These are phyloP conservation scores for Catalaphyllia jardinei DNA, from an alignment of 64 coral and sea anemone species.

Conservation along the genomic window DNA sequence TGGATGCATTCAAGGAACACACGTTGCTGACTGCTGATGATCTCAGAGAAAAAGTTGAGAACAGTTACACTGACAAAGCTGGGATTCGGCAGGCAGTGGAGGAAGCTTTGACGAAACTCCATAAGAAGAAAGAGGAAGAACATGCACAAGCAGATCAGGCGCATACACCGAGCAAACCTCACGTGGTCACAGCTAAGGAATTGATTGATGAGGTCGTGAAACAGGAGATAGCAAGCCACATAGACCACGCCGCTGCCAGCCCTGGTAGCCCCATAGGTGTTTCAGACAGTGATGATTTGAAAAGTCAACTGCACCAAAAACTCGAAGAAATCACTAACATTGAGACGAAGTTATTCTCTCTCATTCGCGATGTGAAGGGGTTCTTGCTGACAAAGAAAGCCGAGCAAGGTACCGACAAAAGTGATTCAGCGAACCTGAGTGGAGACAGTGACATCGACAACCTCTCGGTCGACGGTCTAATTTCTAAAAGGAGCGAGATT, in stretches of 20 bases:
- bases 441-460: constrained; percentile 36
- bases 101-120: constrained; percentile 56
- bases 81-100: constrained; percentile 44
- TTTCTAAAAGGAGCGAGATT: constrained; percentile 51
- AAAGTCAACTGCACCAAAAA: constrained; percentile 45
- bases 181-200: constrained; percentile 46
- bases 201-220: constrained; percentile 62
- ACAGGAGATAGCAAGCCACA: constrained; percentile 49
- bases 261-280: neutral
- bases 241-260: neutral
- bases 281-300: neutral
- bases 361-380: constrained; percentile 52
- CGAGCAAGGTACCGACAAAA: neutral
- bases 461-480: constrained; percentile 19
- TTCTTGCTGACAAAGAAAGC: constrained; percentile 59
- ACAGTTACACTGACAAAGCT: constrained; percentile 30
- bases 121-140: constrained; percentile 40
- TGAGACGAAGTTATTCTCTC: constrained; percentile 35
- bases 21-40: constrained; percentile 42
- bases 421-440: neutral
- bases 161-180: neutral
- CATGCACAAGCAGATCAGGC: neutral
- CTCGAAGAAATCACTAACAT: constrained; percentile 38
- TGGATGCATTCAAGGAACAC: constrained; percentile 65
- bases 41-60: constrained; percentile 60